A percentile compares a stretch with the other conserved stretches of the same genome.
Evolutionary conservation across 2,113 vertebrate genomes (phyloP).

Genomic region (Chloebia gouldiae): DNA sequence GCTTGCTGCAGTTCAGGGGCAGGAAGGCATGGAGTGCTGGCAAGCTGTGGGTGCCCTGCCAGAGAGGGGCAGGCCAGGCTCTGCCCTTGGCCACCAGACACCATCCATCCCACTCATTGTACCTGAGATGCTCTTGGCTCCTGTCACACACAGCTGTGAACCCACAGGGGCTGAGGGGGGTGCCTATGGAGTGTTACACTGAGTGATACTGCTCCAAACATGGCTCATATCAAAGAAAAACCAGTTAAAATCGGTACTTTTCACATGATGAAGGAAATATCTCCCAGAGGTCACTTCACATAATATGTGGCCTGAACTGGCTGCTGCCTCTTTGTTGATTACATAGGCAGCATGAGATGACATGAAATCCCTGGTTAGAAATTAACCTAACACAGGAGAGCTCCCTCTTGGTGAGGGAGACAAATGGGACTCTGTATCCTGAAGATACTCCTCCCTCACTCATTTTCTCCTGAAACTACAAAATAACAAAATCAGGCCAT

Average conservation of each 20-base stretch:
- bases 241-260: not conserved
- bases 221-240: not conserved
- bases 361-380: not conserved
- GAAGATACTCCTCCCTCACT: not conserved
- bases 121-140: not conserved
- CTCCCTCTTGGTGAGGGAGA: not conserved
- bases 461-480: not conserved
- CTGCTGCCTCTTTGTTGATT: not conserved
- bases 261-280: not conserved
- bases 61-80: not conserved
- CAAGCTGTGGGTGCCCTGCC: not conserved
- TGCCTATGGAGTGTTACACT: not conserved
- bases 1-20: not conserved
- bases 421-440: not conserved
- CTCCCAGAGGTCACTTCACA: not conserved
- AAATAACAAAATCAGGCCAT: not conserved
- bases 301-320: not conserved
- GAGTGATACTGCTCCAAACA: not conserved
- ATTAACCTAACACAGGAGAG: not conserved
- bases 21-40: not conserved
- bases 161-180: not conserved
- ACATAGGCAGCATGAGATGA: not conserved
- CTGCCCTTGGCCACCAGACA: fast-evolving
- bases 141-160: not conserved
- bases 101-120: not conserved